A percentile compares a stretch with the other conserved stretches of the same genome.
Evolutionary conservation across 2,888 invertebrate species (phyloP).

Genomic region (Griposia aprilina): DNA sequence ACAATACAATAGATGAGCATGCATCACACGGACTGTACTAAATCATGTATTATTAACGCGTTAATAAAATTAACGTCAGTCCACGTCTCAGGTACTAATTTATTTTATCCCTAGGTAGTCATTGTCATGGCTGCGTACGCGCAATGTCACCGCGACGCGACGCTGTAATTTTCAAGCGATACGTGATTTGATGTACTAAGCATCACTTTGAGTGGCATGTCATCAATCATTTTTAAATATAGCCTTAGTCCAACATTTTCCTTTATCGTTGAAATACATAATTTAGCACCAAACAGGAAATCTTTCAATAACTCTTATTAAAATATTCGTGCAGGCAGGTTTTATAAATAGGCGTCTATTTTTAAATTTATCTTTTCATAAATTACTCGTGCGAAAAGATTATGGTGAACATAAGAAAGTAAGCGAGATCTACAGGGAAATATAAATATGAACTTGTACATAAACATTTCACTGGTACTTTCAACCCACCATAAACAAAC

Average conservation of each 20-base stretch:
- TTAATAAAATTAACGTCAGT: constrained; percentile 62
- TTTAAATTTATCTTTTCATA: constrained; percentile 18
- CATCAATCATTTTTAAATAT: constrained; percentile 51
- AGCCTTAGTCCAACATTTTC: constrained; percentile 43
- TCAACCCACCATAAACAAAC: constrained; percentile 52
- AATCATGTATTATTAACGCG: constrained; percentile 55
- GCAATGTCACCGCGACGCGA: constrained; percentile 55
- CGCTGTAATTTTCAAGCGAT: constrained; percentile 54
- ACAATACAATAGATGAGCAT: constrained; percentile 5
- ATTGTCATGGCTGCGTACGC: constrained; percentile 59
- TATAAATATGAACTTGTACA: constrained; percentile 12
- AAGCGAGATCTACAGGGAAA: constrained; percentile 15
- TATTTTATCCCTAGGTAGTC: constrained; percentile 53
- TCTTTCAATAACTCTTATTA: constrained; percentile 24
- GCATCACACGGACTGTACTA: constrained; percentile 27
- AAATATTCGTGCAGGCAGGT: constrained; percentile 16
- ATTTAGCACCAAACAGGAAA: constrained; percentile 35
- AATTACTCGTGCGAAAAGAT: constrained; percentile 20
- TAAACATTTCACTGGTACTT: constrained; percentile 36
- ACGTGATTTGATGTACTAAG: constrained; percentile 53
- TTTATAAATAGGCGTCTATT: constrained; percentile 21
- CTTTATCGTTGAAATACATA: constrained; percentile 37
- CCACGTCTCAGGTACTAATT: constrained; percentile 42
- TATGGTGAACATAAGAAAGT: constrained; percentile 46
- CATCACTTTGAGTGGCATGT: constrained; percentile 3